Evolutionary conservation across 2,113 vertebrate genomes (phyloP).

Genomic region (Tragelaphus scriptus): DNA sequence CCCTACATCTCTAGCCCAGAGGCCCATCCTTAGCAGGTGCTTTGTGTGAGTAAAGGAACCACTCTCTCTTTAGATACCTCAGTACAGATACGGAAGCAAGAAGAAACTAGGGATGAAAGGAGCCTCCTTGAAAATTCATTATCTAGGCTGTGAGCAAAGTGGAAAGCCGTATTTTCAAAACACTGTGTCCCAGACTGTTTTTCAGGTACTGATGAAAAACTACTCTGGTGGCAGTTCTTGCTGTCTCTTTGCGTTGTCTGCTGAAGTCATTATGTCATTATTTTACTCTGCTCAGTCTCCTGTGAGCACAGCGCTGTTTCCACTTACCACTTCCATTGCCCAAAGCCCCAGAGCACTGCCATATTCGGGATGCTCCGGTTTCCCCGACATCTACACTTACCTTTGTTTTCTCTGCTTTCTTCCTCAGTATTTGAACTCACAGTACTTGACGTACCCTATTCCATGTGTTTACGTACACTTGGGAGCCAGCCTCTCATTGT

Average conservation of each 20-base stretch:
- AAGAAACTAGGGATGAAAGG: neutral
- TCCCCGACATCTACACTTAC: neutral
- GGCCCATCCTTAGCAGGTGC: neutral
- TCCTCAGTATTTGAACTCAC: neutral
- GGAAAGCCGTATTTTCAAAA: neutral
- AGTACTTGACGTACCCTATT: neutral
- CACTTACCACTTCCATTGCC: neutral
- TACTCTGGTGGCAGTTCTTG: neutral
- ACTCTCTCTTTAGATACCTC: neutral
- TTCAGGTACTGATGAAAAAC: neutral
- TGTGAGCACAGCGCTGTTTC: neutral
- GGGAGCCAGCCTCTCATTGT: neutral
- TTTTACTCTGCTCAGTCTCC: neutral
- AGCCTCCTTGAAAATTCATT: neutral
- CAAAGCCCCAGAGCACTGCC: neutral
- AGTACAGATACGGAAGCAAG: neutral
- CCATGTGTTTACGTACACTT: neutral
- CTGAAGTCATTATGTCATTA: neutral
- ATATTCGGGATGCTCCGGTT: accelerated
- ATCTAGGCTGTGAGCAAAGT: neutral
- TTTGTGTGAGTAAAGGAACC: neutral
- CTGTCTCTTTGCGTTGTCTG: neutral
- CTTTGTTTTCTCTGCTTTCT: neutral
- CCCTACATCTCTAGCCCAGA: neutral
- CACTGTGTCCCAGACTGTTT: neutral